Evolutionary conservation across 1,140 invertebrate genomes (phyloP).

Genomic region (Temnothorax longispinosus): DNA sequence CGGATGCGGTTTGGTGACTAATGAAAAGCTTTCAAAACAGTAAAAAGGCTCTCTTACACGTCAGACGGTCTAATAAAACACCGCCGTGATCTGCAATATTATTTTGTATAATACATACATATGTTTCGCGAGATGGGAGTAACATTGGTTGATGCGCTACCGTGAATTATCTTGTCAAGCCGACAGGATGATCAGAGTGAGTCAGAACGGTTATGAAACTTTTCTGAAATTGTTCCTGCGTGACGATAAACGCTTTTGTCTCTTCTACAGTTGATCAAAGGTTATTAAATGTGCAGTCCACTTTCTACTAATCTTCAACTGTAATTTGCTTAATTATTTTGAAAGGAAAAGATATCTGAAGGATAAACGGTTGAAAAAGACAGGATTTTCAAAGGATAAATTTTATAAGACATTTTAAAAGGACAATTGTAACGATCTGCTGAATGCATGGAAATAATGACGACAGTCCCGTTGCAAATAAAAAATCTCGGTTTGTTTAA

Average conservation of each 20-base stretch:
- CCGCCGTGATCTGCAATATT: background rate
- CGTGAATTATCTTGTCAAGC: background rate
- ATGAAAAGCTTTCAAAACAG: conserved; percentile 8
- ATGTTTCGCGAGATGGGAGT: background rate
- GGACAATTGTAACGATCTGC: background rate
- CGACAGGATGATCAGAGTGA: conserved; percentile 7
- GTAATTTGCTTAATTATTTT: background rate
- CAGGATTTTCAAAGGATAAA: background rate
- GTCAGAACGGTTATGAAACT: conserved; percentile 26
- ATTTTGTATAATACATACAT: background rate
- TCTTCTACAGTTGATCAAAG: background rate
- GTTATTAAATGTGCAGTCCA: background rate
- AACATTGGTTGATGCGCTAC: background rate
- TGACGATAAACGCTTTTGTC: background rate
- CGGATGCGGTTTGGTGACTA: conserved; percentile 11
- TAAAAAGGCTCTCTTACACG: background rate
- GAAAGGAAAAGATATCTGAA: background rate
- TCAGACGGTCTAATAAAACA: background rate
- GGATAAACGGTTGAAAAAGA: background rate
- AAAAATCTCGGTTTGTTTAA: background rate
- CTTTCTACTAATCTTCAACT: background rate
- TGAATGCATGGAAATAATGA: background rate
- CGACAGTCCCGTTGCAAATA: background rate
- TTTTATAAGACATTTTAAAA: background rate
- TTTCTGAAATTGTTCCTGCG: background rate